These are phyloP conservation scores for Acanthaster planci DNA, from an alignment of 35 echinoderm and acorn worm species.

Conservation along the genomic window DNA sequence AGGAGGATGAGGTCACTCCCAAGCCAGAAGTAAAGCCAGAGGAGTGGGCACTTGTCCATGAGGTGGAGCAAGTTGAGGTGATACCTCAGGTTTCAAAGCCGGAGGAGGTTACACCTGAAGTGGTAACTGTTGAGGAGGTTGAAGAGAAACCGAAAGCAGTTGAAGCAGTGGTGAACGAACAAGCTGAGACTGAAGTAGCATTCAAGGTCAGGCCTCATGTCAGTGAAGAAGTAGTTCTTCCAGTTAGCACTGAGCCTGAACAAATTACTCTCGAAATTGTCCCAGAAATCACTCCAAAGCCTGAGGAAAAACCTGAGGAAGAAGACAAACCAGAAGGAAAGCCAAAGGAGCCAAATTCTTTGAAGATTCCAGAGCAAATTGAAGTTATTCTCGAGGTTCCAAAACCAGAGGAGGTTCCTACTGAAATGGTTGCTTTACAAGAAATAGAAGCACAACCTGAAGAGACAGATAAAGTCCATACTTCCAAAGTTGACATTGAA, in stretches of 20 bases:
- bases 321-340: slow-evolving; percentile 32
- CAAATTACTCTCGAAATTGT: not conserved
- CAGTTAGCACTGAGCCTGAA: not conserved
- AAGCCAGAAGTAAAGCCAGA: slow-evolving; percentile 27
- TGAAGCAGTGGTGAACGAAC: not conserved
- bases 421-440: not conserved
- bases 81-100: not conserved
- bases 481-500: not conserved
- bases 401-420: not conserved
- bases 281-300: not conserved
- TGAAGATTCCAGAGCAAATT: not conserved
- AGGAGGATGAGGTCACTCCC: not conserved
- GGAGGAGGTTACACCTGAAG: slow-evolving; percentile 10
- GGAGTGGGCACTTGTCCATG: slow-evolving; percentile 23
- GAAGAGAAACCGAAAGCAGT: not conserved
- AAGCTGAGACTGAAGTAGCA: not conserved
- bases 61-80: slow-evolving; percentile 5
- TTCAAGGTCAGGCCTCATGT: not conserved
- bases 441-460: not conserved
- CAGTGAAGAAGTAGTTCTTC: not conserved
- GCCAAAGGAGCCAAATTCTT: not conserved
- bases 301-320: slow-evolving; percentile 23
- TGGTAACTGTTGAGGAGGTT: not conserved
- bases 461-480: not conserved
- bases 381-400: slow-evolving; percentile 38